phyloP scores from a whole-genome alignment of 1,140 invertebrate species.

The Teleopsis dalmanni region DNA sequence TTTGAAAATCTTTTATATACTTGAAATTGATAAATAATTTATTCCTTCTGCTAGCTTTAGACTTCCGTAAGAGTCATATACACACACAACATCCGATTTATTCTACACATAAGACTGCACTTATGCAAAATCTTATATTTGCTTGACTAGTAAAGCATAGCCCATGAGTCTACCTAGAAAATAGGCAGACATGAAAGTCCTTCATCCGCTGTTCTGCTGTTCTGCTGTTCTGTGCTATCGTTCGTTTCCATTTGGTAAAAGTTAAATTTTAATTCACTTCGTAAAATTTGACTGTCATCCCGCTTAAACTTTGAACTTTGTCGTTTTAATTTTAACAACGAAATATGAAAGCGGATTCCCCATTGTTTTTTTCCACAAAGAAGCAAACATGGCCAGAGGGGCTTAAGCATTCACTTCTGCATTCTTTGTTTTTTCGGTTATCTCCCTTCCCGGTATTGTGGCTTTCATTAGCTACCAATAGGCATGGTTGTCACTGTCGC shows the following conservation, averaged over 20 bases:
- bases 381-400: neutral
- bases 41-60: too few relatives aligned
- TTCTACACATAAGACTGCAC: too few relatives aligned
- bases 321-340: conserved; percentile 42
- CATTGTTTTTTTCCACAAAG: conserved; percentile 28
- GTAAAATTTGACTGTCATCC: conserved; percentile 38
- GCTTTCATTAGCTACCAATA: conserved; percentile 7
- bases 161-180: neutral
- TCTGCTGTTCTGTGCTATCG: neutral
- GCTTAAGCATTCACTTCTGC: too few relatives aligned
- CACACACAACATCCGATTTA: too few relatives aligned
- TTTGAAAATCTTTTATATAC: too few relatives aligned
- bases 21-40: too few relatives aligned
- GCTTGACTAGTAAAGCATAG: neutral
- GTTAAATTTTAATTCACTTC: conserved; percentile 2
- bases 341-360: conserved; percentile 29
- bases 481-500: too few relatives aligned
- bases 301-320: conserved; percentile 44
- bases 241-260: neutral
- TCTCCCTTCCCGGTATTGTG: conserved; percentile 8
- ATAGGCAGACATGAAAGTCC: neutral
- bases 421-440: too few relatives aligned
- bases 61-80: too few relatives aligned
- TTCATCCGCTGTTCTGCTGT: neutral
- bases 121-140: neutral